Evolutionary conservation across 2,888 invertebrate species (phyloP).

Genomic region (Anorthoa munda): DNA sequence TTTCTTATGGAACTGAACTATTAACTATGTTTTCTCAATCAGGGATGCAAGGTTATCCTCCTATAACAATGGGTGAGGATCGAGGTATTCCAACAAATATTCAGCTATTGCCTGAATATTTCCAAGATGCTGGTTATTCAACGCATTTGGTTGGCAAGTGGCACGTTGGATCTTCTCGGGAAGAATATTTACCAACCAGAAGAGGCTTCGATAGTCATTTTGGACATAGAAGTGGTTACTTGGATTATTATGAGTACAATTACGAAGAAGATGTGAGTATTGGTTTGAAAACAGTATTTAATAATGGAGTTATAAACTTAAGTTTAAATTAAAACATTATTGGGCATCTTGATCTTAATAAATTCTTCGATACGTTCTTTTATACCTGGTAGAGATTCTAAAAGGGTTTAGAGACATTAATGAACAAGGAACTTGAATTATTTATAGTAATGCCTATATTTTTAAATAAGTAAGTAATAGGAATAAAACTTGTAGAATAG

Average conservation of each 20-base stretch:
- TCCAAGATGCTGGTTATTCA: constrained; percentile 93
- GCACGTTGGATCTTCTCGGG: constrained; percentile 92
- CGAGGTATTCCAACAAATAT: constrained; percentile 85
- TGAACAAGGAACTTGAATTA: neutral
- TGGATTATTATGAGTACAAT: constrained; percentile 94
- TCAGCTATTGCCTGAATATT: constrained; percentile 91
- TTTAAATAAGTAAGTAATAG: neutral
- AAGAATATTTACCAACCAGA: constrained; percentile 92
- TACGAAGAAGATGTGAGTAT: constrained; percentile 78
- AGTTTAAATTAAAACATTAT: neutral
- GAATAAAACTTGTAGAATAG: neutral
- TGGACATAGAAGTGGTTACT: constrained; percentile 96
- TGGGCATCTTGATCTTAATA: neutral
- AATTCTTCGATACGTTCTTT: neutral
- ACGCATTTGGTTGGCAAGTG: constrained; percentile 96
- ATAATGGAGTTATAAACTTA: neutral
- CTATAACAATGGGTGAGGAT: constrained; percentile 84
- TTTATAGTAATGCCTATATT: neutral
- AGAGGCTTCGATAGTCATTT: constrained; percentile 96
- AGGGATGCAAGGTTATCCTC: constrained; percentile 88
- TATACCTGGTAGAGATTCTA: neutral
- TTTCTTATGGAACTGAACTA: neutral
- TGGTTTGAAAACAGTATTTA: neutral
- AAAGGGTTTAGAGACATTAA: neutral
- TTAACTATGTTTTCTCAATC: constrained; percentile 4